Conservation (phyloP, 92 coral and sea anemone species). For the Galaxea fascicularis region DNA sequence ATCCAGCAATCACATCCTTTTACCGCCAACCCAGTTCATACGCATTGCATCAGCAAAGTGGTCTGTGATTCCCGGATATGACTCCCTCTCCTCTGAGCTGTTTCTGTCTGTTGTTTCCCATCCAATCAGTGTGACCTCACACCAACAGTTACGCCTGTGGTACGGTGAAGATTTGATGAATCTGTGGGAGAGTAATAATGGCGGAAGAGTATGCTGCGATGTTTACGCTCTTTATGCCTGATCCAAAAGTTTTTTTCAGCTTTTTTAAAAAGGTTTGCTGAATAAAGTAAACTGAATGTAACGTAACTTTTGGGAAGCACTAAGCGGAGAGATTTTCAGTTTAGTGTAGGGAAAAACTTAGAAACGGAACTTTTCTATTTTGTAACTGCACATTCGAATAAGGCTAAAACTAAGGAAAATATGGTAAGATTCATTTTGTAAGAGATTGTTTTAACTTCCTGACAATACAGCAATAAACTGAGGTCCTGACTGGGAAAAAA, state of each 20-base stretch:
- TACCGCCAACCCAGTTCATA: not conserved
- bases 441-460: too few relatives aligned
- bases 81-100: slow-evolving; percentile 6
- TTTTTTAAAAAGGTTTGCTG: too few relatives aligned
- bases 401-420: too few relatives aligned
- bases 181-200: not conserved
- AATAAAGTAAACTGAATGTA: too few relatives aligned
- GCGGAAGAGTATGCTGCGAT: not conserved
- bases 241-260: not conserved
- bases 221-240: not conserved
- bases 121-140: not conserved
- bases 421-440: too few relatives aligned
- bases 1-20: not conserved
- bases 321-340: too few relatives aligned
- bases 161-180: slow-evolving; percentile 10
- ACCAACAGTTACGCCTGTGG: not conserved
- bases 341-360: too few relatives aligned
- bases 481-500: too few relatives aligned
- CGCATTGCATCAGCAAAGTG: not conserved
- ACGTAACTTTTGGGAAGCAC: too few relatives aligned
- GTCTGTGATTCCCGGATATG: slow-evolving; percentile 2
- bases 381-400: too few relatives aligned
- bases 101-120: not conserved
- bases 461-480: too few relatives aligned
- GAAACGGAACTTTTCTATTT: too few relatives aligned